A percentile compares a stretch with the other conserved stretches of the same genome.
Conservation (phyloP, 2,797 vertebrate species). For the Argya squamiceps region DNA sequence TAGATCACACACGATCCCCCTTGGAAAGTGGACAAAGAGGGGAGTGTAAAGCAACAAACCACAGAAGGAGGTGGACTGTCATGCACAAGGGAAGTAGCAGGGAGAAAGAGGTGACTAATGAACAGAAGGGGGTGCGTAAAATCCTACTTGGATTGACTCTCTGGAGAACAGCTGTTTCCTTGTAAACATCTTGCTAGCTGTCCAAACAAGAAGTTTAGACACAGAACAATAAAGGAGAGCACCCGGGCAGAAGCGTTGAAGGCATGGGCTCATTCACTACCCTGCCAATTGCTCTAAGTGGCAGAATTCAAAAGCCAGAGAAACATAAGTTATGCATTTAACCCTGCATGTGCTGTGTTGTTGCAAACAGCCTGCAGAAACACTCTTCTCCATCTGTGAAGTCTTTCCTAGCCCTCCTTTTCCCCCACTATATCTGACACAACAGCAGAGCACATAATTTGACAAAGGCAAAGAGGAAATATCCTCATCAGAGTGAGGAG, state of each 20-base stretch:
- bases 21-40: slow-evolving; percentile 31
- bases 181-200: slow-evolving; percentile 71
- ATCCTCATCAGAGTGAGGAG: not conserved
- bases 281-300: slow-evolving; percentile 36
- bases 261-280: slow-evolving; percentile 14
- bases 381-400: not conserved
- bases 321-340: not conserved
- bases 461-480: not conserved
- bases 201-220: slow-evolving; percentile 68
- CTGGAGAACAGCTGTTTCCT: slow-evolving; percentile 71
- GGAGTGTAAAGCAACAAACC: slow-evolving; percentile 45
- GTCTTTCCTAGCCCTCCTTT: not conserved
- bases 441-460: not conserved
- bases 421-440: not conserved
- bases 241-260: not conserved
- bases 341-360: not conserved
- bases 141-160: slow-evolving; percentile 66
- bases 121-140: slow-evolving; percentile 58
- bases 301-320: not conserved
- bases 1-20: not conserved
- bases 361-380: not conserved
- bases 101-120: slow-evolving; percentile 57
- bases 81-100: slow-evolving; percentile 28
- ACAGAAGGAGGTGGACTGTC: not conserved
- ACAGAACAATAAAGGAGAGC: slow-evolving; percentile 52